A percentile compares a stretch with the other conserved stretches of the same genome.
Conservation (phyloP, 2,797 vertebrate species). For the Alcedo quadribrachys region DNA sequence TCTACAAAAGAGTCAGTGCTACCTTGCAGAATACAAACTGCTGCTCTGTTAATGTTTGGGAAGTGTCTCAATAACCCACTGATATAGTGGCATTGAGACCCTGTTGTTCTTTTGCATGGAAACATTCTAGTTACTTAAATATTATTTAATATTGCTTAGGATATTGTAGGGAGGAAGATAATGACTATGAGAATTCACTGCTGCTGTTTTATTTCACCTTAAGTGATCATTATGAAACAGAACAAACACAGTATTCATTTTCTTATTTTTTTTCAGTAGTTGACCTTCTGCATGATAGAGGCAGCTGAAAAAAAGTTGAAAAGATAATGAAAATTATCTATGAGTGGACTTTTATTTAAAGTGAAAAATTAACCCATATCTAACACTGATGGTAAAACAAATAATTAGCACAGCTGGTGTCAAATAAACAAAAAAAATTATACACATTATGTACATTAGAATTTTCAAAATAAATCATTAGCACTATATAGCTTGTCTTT, state of each 20-base stretch:
- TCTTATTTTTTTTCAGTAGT: not conserved
- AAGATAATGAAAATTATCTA: not conserved
- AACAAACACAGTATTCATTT: not conserved
- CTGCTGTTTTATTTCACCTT: not conserved
- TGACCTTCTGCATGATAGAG: not conserved
- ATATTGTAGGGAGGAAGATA: not conserved
- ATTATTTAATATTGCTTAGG: not conserved
- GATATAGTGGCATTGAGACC: not conserved
- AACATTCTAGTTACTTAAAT: not conserved
- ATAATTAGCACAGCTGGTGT: not conserved
- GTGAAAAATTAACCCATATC: not conserved
- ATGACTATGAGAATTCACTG: not conserved
- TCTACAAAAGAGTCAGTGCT: not conserved
- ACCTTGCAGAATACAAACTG: slow-evolving; percentile 2
- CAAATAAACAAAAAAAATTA: not conserved
- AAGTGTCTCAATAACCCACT: not conserved
- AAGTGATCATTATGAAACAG: not conserved
- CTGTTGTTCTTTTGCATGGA: not conserved
- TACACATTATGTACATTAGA: not conserved
- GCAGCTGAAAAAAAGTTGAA: not conserved
- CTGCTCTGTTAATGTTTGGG: not conserved
- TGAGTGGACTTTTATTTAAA: not conserved
- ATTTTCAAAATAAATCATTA: not conserved
- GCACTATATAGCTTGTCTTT: not conserved
- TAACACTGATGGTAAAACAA: not conserved